Base-by-base conservation (phyloP, 92 coral and sea anemone species). In the Pocillopora meandrina region DNA sequence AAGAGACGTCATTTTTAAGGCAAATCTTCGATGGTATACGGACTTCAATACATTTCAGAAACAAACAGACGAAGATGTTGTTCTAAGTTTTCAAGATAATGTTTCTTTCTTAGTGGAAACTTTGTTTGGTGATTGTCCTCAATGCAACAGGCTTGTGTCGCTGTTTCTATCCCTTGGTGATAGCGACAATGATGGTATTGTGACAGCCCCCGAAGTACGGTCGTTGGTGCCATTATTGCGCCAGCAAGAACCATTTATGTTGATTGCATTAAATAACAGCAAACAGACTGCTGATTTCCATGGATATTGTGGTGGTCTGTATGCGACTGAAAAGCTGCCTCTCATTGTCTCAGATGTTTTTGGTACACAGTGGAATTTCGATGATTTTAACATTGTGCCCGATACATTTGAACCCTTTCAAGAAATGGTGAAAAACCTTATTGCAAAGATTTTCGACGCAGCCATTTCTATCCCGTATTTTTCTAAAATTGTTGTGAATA, bases 221-320 rank as follows among this genome's bases (percentile, higher is more conserved):
- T 89, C 86, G 52, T 89, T 94, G 57, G 61, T 90, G 6, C 61
- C 87, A 68, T 74, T 94, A 5, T 62, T 94, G 23, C 55, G 76
- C 20, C 89, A 83, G 10, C 84, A 87, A 59, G 98, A 94, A 42
- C 86, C 98, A n/a, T 74, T 88, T 17, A 84, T 92, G 91, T 47
- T 92, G 76, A 56, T 88, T 14, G 74, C 85, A 1, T 83, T 92
- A 20, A 92, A 94, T 89, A 93, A 89, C 15, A 92, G 90, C 79
- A 89, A 86, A 72, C 89, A 92, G 66, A 42, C 93, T 14, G 76
- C 85, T 47, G 77, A 94, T 59, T 77, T 92, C 33, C 87, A 84
- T 85, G 98, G 98, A 21, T 94, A 89, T 71, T 94, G 98, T 63
- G 98, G 98, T 16, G 85, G 75, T 1, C 16, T 94, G 74, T 94